Conservation (phyloP, 1,140 invertebrate species). For the Gryon sp. region DNA sequence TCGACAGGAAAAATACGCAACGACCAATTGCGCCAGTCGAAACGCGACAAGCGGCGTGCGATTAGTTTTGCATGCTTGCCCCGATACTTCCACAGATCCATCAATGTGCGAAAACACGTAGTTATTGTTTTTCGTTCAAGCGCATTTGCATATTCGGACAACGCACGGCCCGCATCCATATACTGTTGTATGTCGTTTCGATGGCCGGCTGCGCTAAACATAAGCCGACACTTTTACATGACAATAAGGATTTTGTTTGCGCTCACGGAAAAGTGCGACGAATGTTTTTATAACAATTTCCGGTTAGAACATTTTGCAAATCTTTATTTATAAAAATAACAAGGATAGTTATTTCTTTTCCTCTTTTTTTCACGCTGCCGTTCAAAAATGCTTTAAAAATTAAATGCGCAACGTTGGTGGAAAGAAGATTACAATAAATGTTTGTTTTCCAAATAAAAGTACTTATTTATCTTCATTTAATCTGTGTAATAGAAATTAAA, state of each 20-base stretch:
- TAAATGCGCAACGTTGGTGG: too few species aligned
- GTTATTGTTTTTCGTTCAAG: slow-evolving; percentile 75
- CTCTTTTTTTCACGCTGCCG: too few species aligned
- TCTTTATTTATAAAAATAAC: too few species aligned
- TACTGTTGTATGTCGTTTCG: slow-evolving; percentile 70
- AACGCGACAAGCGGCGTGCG: slow-evolving; percentile 26
- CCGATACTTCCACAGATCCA: slow-evolving; percentile 74
- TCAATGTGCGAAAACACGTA: slow-evolving; percentile 76
- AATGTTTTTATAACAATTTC: too few species aligned
- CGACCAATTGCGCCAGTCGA: slow-evolving; percentile 21
- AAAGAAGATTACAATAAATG: too few species aligned
- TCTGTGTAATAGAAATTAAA: too few species aligned
- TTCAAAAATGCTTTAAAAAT: too few species aligned
- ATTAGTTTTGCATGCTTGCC: slow-evolving; percentile 27
- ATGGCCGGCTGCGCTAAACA: slow-evolving; percentile 71
- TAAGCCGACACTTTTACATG: slow-evolving; percentile 76
- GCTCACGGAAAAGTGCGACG: not conserved
- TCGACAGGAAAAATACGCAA: slow-evolving; percentile 23
- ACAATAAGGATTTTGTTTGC: slow-evolving; percentile 66
- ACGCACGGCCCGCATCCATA: not conserved
- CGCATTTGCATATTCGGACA: slow-evolving; percentile 73
- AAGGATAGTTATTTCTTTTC: too few species aligned
- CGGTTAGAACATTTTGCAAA: too few species aligned
- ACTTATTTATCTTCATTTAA: too few species aligned
- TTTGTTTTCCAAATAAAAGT: too few species aligned